Evolutionary conservation across 2,888 invertebrate genomes (phyloP).

Genomic region (Pyralis farinalis): DNA sequence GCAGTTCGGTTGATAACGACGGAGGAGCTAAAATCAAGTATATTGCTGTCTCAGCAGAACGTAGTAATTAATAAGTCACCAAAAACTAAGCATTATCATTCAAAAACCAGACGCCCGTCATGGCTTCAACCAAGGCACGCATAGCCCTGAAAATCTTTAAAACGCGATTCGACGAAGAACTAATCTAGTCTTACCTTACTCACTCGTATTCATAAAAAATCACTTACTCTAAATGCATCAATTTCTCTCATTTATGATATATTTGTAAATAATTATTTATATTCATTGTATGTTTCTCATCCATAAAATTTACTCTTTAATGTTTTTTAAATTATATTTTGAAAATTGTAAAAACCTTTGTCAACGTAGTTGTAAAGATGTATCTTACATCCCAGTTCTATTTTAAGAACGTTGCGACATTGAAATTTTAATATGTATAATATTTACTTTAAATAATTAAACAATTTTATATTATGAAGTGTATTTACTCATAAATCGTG

Average conservation of each 20-base stretch:
- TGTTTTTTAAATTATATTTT: constrained; percentile 9
- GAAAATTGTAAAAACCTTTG: constrained; percentile 7
- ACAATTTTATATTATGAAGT: constrained; percentile 25
- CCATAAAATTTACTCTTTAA: constrained; percentile 3
- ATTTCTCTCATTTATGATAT: constrained; percentile 7
- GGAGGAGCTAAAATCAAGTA: too few species aligned
- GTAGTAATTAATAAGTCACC: too few species aligned
- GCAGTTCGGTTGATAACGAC: too few species aligned
- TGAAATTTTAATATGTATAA: constrained; percentile 25
- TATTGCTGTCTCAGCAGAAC: too few species aligned
- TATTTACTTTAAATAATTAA: constrained; percentile 25
- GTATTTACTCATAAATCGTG: too few species aligned
- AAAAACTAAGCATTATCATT: too few species aligned
- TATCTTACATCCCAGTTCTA: constrained; percentile 24
- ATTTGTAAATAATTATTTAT: constrained; percentile 23
- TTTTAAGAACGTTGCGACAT: constrained; percentile 23
- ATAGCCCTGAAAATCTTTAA: constrained; percentile 17
- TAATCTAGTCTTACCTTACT: constrained; percentile 74
- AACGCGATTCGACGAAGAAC: constrained; percentile 62
- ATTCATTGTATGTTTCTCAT: constrained; percentile 8
- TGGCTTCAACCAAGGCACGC: too few species aligned
- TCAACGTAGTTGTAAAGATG: constrained; percentile 14
- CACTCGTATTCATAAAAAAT: constrained; percentile 24
- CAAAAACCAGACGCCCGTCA: too few species aligned
- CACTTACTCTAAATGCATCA: background rate